phyloP scores from a whole-genome alignment of 2,888 invertebrate species.

The Cerceris ruficornis region DNA sequence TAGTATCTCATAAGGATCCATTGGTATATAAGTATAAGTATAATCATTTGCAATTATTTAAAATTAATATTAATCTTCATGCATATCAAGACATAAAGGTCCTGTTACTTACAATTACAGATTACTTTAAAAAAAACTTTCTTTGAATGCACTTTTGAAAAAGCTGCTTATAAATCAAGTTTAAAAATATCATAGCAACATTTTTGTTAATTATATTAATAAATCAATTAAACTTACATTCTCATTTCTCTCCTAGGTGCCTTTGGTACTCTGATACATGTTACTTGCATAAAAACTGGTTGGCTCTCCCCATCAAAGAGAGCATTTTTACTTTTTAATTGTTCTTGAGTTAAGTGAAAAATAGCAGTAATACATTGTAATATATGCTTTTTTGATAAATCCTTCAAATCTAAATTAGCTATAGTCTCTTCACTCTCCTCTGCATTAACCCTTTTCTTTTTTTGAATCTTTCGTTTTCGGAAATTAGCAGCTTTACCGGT shows the following conservation, averaged over 20 bases:
- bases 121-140: no score
- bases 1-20: conserved; percentile 76
- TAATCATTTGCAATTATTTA: conserved; percentile 69
- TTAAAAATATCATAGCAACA: neutral
- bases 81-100: neutral
- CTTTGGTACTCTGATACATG: conserved; percentile 86
- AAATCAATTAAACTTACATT: conserved; percentile 83
- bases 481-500: neutral
- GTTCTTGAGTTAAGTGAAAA: conserved; percentile 75
- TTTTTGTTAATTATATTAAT: neutral
- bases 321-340: conserved; percentile 75
- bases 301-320: conserved; percentile 84
- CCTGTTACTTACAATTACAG: neutral
- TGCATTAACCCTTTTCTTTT: conserved; percentile 3
- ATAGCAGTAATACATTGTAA: conserved; percentile 75
- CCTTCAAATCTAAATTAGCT: conserved; percentile 23
- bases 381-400: conserved; percentile 72
- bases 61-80: conserved; percentile 8
- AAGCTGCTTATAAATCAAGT: neutral
- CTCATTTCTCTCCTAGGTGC: conserved; percentile 84
- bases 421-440: neutral
- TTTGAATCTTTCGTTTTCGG: neutral
- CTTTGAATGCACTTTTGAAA: neutral
- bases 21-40: conserved; percentile 64
- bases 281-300: conserved; percentile 85